Percentiles rank a stretch among this genome's conserved stretches.
These are phyloP conservation scores for Nezara viridula DNA, from an alignment of 2,888 invertebrate genomes.

Conservation along the genomic window DNA sequence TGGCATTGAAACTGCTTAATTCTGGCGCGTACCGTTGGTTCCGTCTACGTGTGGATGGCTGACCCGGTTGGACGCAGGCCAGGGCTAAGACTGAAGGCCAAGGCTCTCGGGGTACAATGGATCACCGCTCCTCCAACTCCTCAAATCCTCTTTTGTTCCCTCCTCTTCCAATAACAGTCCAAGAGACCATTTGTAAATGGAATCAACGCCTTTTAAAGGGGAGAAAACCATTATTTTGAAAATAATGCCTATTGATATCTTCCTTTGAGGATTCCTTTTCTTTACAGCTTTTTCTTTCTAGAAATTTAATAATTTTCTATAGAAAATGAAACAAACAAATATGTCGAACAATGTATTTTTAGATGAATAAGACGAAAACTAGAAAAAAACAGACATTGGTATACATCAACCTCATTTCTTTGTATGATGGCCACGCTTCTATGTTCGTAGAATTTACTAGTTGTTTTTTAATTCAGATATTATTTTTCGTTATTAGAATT, in stretches of 20 bases:
- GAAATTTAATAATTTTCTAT: background rate
- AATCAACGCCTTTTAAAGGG: background rate
- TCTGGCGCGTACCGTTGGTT: constrained; percentile 42
- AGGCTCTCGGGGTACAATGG: background rate
- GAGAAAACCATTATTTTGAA: background rate
- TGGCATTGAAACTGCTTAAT: constrained; percentile 47
- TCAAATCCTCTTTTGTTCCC: background rate
- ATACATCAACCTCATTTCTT: background rate
- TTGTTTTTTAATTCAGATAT: no score
- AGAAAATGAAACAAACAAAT: background rate
- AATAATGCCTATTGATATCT: constrained; percentile 11
- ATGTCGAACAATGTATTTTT: background rate
- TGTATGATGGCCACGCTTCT: background rate
- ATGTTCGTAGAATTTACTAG: no score
- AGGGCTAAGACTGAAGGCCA: background rate
- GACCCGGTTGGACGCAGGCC: constrained; percentile 48
- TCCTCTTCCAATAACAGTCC: background rate
- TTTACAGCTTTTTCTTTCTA: background rate
- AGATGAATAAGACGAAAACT: background rate
- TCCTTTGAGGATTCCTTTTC: background rate
- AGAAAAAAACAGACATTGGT: background rate
- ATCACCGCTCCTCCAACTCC: background rate
- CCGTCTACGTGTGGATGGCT: constrained; percentile 46
- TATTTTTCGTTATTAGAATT: no score
- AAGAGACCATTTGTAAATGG: background rate